Base-by-base conservation (phyloP, 2,888 invertebrate species). In the Liodrosophila aerea region DNA sequence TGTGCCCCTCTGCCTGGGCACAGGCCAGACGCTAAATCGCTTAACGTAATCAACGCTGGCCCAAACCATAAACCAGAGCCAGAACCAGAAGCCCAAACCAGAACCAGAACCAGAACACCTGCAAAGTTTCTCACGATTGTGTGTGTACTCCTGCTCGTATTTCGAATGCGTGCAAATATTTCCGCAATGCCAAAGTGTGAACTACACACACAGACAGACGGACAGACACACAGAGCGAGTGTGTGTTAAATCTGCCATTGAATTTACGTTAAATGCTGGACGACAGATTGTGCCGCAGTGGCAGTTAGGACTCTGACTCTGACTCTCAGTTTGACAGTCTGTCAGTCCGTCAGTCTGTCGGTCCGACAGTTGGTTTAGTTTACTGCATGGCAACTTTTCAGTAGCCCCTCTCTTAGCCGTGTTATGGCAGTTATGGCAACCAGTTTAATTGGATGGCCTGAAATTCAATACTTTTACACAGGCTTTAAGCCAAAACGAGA, bases 41-140 rank as follows among this genome's bases (percentile, higher is more conserved):
- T 84, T 81, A 81, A 59, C 77, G 71, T 72, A 72, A 72, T 72
- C 71, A 73, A 72, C 73, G 49, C 54, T 43, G 31, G 43, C 34
- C 39, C 52, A 45, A 16, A 18, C 39, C 39, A n/a, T 39, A 51
- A 51, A 45, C 45, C 54, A 47, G 39, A 40, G n/a, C n/a, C n/a
- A n/a, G n/a, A n/a, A n/a, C n/a, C n/a, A n/a, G n/a, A n/a, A n/a
- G 43, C 34, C 39, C 52, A 45, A 16, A 18, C 39, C 39, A n/a
- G 43, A 51, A 45, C 45, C 54, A 47, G 39, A 39, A 4, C 22
- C 51, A 29, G 12, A 58, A 51, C 78, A 78, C 85, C 78, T 78
- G 85, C 75, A 77, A 81, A 74, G 44, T 77, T 82, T 78, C 85
- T 60, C 85, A 75, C 56, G 62, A 49, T 37, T 66, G 56, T 46